Conservation (phyloP, 2,797 vertebrate genomes). For the Lepilemur septentrionalis region DNA sequence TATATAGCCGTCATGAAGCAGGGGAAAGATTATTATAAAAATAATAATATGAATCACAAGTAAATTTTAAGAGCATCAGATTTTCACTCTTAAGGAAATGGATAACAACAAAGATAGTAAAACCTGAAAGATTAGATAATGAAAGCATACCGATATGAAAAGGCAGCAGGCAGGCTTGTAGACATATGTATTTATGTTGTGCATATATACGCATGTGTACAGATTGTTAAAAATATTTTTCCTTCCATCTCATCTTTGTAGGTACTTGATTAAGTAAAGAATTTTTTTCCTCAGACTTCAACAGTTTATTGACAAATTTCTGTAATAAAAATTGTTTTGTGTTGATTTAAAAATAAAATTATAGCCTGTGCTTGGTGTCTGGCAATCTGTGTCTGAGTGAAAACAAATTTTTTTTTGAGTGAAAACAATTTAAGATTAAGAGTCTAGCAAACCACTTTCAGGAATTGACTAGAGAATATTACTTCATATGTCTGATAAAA, state of each 20-base stretch:
- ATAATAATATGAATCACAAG: background rate
- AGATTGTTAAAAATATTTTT: background rate
- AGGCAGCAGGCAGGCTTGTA: background rate
- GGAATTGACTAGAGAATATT: background rate
- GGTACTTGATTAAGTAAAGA: constrained; percentile 6
- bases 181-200: background rate
- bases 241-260: background rate
- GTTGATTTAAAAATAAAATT: constrained; percentile 1
- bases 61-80: background rate
- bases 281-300: background rate
- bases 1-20: background rate
- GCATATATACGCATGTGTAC: background rate
- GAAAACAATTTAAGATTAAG: constrained; percentile 56
- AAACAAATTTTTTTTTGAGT: constrained; percentile 21
- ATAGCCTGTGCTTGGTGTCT: background rate
- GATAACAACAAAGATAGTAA: background rate
- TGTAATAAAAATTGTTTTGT: background rate
- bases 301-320: background rate
- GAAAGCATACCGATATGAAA: background rate
- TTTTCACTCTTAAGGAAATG: background rate
- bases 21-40: background rate
- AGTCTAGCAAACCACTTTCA: background rate
- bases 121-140: background rate
- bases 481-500: constrained; percentile 34
- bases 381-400: background rate